Percentiles rank a stretch among this genome's conserved stretches.
These are phyloP conservation scores for Lytechinus variegatus DNA, from an alignment of 35 echinoderm and acorn worm genomes.

Conservation along the genomic window DNA sequence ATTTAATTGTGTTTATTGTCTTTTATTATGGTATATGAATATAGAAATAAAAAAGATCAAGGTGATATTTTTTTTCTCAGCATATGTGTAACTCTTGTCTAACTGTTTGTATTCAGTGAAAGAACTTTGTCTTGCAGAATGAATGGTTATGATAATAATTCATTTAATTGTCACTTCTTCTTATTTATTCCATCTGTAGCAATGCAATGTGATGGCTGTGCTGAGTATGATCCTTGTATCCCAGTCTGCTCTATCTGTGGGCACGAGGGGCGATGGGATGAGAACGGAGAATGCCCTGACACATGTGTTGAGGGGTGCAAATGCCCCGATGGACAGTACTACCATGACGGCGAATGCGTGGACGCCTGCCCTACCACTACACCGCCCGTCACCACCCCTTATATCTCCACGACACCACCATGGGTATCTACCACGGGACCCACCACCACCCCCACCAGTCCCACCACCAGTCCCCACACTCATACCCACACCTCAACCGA, in stretches of 20 bases:
- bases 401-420: slow-evolving; percentile 3
- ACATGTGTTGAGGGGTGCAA: slow-evolving; percentile 90
- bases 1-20: too few relatives aligned
- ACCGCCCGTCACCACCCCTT: slow-evolving; percentile 42
- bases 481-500: not conserved
- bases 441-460: not conserved
- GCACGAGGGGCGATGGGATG: slow-evolving; percentile 36
- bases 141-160: too few relatives aligned
- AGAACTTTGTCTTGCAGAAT: too few relatives aligned
- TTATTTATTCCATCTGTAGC: slow-evolving; percentile 50
- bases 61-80: too few relatives aligned
- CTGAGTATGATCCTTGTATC: slow-evolving; percentile 78
- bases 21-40: too few relatives aligned
- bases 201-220: slow-evolving; percentile 82
- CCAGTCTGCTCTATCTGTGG: slow-evolving; percentile 68
- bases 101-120: too few relatives aligned
- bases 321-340: slow-evolving; percentile 64
- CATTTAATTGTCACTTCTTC: too few relatives aligned
- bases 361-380: slow-evolving; percentile 48
- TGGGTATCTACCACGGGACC: not conserved
- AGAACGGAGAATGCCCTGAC: slow-evolving; percentile 66
- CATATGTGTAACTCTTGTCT: too few relatives aligned
- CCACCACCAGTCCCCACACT: not conserved
- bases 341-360: slow-evolving; percentile 76
- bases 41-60: too few relatives aligned